Conservation (phyloP, 64 coral and sea anemone species). For the Pocillopora damicornis region DNA sequence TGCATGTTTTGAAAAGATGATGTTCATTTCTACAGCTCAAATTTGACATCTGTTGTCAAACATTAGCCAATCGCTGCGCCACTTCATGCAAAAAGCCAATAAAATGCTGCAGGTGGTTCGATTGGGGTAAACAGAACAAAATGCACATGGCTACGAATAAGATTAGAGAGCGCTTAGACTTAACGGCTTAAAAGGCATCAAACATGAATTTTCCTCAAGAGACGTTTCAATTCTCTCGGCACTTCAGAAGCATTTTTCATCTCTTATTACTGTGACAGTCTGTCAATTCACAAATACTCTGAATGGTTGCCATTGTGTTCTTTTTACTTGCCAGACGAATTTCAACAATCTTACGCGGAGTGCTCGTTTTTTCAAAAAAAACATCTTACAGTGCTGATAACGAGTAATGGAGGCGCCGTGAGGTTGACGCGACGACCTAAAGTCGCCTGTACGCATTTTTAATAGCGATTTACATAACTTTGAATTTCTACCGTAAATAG, state of each 20-base stretch:
- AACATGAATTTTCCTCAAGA: not conserved
- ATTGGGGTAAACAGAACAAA: not conserved
- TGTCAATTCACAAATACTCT: no score
- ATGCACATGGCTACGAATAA: not conserved
- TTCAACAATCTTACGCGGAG: no score
- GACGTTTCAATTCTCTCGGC: not conserved
- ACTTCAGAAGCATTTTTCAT: not conserved
- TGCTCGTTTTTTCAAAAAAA: no score
- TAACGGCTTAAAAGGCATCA: not conserved
- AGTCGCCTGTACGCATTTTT: no score
- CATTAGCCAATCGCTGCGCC: not conserved
- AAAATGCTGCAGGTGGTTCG: slow-evolving; percentile 23
- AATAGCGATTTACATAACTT: no score
- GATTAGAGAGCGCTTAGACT: not conserved
- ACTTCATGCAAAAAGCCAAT: slow-evolving; percentile 16
- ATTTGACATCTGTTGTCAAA: slow-evolving; percentile 27
- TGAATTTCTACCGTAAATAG: no score
- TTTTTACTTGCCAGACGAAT: no score
- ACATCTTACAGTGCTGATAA: no score
- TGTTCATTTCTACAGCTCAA: not conserved
- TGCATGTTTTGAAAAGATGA: slow-evolving; percentile 15
- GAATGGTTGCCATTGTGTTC: no score
- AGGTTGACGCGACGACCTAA: no score
- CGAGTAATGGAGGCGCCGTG: no score
- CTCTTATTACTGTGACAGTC: no score